Base-by-base conservation (phyloP, 2,113 vertebrate genomes). In the Tachysurus fulvidraco region DNA sequence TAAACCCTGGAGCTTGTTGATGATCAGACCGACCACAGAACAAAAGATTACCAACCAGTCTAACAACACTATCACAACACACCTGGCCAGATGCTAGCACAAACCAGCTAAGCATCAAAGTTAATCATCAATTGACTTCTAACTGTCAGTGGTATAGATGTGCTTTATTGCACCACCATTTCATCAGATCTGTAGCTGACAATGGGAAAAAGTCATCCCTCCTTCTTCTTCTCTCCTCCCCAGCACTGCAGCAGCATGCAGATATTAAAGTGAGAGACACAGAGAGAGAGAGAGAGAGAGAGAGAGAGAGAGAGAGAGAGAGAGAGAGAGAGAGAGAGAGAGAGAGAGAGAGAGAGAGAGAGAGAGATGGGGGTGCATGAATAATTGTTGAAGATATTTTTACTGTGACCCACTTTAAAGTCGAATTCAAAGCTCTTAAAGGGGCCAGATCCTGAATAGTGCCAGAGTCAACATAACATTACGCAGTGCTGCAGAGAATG, bases 351-450 rank as follows among this genome's bases (percentile, higher is more conserved):
- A n/a, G 62, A 71, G 78, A 65, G 80, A 91, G 92, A 92, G 91
- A 92, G 92, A 89, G 83, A 87, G 89, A 78, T 92, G 92, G 92
- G 91, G 92, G 93, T 91, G 93, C 91, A 94, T 95, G 93, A 95
- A 95, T 95, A 94, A 95, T 95, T 94, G 93, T 94, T 95, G 92
- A 93, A 94, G 94, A 93, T 95, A 95, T 95, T 95, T 95, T 95
- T 95, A 94, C 93, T 93, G 93, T 95, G 95, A 95, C 95, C 95
- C 94, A 95, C 92, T 95, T 95, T 94, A 92, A 91, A 94, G 90
- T 92, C 88, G 88, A 91, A 92, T 92, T 91, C 93, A 88, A 79
- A 88, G 90, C 88, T 88, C 93, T 94, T 94, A 94, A 95, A 95
- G 92, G 94, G 93, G 92, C 94, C 88, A 90, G 91, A n/a, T 85